These are phyloP conservation scores for Aythya baeri DNA, from an alignment of 2,113 vertebrate species.

Conservation along the genomic window DNA sequence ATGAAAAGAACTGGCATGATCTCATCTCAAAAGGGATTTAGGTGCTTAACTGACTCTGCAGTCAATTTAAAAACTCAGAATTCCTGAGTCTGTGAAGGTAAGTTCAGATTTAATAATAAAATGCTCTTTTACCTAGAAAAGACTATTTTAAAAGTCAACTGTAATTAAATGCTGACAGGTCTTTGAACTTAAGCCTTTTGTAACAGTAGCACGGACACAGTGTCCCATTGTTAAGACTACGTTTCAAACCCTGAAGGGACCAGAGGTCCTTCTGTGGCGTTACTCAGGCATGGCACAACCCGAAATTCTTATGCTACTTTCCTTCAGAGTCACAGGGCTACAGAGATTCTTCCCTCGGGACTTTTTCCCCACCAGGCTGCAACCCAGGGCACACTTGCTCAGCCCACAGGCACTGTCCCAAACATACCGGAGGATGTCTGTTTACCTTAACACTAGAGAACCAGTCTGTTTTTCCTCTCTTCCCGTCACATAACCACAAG, in stretches of 20 bases:
- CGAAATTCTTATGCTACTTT: not conserved
- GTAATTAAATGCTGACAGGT: conserved; percentile 24
- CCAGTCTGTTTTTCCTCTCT: not conserved
- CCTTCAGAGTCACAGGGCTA: fast-evolving
- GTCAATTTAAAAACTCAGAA: not conserved
- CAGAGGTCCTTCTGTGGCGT: not conserved
- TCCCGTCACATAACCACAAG: not conserved
- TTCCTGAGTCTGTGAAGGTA: not conserved
- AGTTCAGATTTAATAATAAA: not conserved
- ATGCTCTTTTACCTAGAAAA: not conserved
- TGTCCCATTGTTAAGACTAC: not conserved
- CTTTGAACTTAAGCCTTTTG: not conserved
- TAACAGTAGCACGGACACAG: not conserved
- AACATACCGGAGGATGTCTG: not conserved
- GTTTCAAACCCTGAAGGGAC: not conserved
- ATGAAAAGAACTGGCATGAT: not conserved
- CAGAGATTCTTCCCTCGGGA: not conserved
- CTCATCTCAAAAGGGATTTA: conserved; percentile 15
- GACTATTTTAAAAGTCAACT: not conserved
- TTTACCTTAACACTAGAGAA: not conserved
- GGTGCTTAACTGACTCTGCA: conserved; percentile 1
- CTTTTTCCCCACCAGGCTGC: not conserved
- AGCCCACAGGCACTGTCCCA: not conserved
- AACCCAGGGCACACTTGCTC: not conserved
- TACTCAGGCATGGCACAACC: not conserved